Percentiles rank a stretch among this genome's conserved stretches.
phyloP scores from a whole-genome alignment of 2,888 invertebrate genomes.

The Tyria jacobaeae region DNA sequence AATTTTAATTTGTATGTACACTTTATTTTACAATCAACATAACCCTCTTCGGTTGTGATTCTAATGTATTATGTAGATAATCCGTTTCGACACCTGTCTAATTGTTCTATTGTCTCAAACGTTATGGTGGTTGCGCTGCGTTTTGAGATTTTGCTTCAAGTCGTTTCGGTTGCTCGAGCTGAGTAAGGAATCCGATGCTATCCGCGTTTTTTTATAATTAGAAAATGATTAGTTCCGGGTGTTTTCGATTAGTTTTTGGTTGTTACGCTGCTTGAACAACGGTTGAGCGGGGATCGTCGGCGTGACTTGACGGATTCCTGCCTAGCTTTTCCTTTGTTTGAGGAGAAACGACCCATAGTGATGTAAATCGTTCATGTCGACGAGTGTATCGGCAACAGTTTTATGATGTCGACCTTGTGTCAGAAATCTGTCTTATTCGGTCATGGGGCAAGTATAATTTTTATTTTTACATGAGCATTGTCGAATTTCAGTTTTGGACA shows the following conservation, averaged over 20 bases:
- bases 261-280: conserved; percentile 58
- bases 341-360: conserved; percentile 63
- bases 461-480: background rate
- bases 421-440: conserved; percentile 34
- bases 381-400: conserved; percentile 29
- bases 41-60: conserved; percentile 38
- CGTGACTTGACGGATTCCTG: conserved; percentile 83
- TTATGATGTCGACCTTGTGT: conserved; percentile 42
- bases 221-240: conserved; percentile 82
- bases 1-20: background rate
- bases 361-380: conserved; percentile 52
- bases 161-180: conserved; percentile 56
- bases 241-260: conserved; percentile 82
- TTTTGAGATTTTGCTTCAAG: conserved; percentile 54
- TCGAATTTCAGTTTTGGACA: background rate
- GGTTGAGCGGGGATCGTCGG: conserved; percentile 55
- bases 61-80: conserved; percentile 40
- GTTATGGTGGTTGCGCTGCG: conserved; percentile 41
- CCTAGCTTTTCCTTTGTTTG: conserved; percentile 72
- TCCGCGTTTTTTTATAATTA: conserved; percentile 78
- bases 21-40: conserved; percentile 14
- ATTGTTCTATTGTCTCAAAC: conserved; percentile 47
- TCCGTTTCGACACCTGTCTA: conserved; percentile 48
- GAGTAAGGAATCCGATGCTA: conserved; percentile 65
- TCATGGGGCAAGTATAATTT: background rate